These are phyloP conservation scores for Nomada ruficornis DNA, from an alignment of 2,888 invertebrate species.

Conservation along the genomic window DNA sequence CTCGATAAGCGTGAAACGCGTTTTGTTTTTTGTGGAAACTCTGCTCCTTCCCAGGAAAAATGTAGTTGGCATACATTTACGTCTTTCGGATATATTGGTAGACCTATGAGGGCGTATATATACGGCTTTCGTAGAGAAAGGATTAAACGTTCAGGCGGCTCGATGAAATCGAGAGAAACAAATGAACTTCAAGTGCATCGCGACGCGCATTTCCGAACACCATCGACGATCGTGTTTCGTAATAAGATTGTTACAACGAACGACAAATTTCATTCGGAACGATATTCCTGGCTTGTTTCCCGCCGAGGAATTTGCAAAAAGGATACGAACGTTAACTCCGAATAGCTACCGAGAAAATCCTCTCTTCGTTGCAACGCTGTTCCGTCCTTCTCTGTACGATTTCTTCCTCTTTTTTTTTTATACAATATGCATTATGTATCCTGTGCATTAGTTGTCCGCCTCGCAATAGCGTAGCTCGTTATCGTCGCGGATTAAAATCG, in stretches of 20 bases:
- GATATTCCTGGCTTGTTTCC: conserved; percentile 17
- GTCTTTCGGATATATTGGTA: too few relatives aligned
- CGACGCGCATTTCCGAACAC: neutral
- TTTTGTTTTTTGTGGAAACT: too few relatives aligned
- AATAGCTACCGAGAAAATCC: conserved; percentile 37
- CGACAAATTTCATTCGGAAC: conserved; percentile 1
- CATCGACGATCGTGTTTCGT: conserved; percentile 19
- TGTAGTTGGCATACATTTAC: too few relatives aligned
- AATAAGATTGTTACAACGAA: conserved; percentile 13
- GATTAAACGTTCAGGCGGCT: too few relatives aligned
- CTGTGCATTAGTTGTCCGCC: conserved; percentile 7
- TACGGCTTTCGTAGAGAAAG: too few relatives aligned
- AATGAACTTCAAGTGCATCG: neutral
- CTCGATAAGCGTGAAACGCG: too few relatives aligned
- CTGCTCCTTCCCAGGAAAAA: too few relatives aligned
- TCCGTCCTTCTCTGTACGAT: conserved; percentile 16
- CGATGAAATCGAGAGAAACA: too few relatives aligned
- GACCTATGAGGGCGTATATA: too few relatives aligned
- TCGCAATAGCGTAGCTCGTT: conserved; percentile 19
- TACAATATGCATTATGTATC: conserved; percentile 26
- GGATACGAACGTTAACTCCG: conserved; percentile 21
- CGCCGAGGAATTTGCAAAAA: conserved; percentile 20
- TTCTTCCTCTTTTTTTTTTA: neutral
- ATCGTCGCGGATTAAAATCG: conserved; percentile 71
- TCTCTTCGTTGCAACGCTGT: conserved; percentile 27